Evolutionary conservation across 2,113 vertebrate genomes (phyloP), one percentile per base, ranked within the genome.

Genomic region (Xiphias gladius): DNA sequence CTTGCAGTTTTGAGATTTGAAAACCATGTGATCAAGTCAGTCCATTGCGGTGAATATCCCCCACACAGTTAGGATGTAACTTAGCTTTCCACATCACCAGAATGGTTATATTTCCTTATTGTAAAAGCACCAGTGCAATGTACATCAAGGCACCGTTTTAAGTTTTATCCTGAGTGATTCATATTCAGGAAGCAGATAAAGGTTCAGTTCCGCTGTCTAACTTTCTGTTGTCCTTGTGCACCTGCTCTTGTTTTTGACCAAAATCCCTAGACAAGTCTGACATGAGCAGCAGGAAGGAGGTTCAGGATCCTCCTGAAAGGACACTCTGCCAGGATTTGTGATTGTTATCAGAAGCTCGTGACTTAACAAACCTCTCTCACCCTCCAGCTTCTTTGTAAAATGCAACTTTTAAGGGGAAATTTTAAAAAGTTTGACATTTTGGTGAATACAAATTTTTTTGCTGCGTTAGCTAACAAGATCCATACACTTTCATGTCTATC

Each of bases 1-100:
- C 86, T 89, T 88, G 90, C 90, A 89, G 13, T 91, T 91, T 79
- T 46, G 67, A 75, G 70, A 88, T 93, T 86, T 86, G 58, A 75
- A 89, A 86, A 87, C 41, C 80, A 58, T 70, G 70, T 83, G 80
- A 90, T 88, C 79, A 77, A 79, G 66, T 73, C 43, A 87, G 79
- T 75, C 67, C 80, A 79, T 39, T 67, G 76, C 80, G 55, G 71
- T 22, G 8, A 76, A 71, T 58, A 48, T 57, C 83, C 57, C 57
- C 46, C 54, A 69, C 22, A 28, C 32, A 52, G 84, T 75, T 68
- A 80, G 62, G 55, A 57, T 62, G 59, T 68, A 76, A 62, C 46
- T 78, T 62, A 69, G 46, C 73, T 41, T 32, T 41, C 50, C 24
- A 66, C 66, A 79, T 72, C 35, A 35, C 58, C 39, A 19, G 19